Percentiles rank a stretch among this genome's conserved stretches.
These are phyloP conservation scores for Propithecus perrieri DNA, from an alignment of 2,797 vertebrate genomes.

Conservation along the genomic window DNA sequence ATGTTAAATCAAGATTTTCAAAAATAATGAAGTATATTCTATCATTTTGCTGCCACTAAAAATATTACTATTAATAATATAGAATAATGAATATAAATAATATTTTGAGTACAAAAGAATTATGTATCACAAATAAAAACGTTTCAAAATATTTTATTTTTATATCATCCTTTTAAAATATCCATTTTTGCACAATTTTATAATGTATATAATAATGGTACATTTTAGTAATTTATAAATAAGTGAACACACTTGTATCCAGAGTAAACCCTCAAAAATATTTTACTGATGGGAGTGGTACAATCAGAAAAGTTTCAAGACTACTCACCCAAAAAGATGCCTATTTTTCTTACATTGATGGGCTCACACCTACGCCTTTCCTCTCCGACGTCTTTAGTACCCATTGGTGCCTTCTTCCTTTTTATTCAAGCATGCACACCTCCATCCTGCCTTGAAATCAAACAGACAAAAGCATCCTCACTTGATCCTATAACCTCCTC, in stretches of 20 bases:
- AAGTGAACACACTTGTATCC: neutral
- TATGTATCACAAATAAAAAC: neutral
- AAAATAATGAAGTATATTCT: neutral
- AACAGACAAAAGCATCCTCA: neutral
- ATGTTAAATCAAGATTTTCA: neutral
- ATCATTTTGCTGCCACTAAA: neutral
- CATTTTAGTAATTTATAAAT: neutral
- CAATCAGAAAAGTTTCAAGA: neutral
- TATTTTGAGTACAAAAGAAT: neutral
- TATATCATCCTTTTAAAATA: neutral
- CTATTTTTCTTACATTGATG: neutral
- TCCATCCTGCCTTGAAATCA: neutral
- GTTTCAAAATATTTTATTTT: slow-evolving; percentile 4
- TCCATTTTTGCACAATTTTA: neutral
- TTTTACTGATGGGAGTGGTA: neutral
- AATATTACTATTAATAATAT: neutral
- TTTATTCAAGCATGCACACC: too few relatives aligned
- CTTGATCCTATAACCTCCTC: neutral
- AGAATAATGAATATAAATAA: neutral
- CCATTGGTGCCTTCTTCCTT: neutral
- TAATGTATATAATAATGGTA: neutral
- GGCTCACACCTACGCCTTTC: neutral
- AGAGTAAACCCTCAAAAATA: neutral
- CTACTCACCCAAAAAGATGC: neutral
- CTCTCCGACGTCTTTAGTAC: neutral